phyloP scores from a whole-genome alignment of 2,888 invertebrate genomes.

The Chromoteleia sp. region DNA sequence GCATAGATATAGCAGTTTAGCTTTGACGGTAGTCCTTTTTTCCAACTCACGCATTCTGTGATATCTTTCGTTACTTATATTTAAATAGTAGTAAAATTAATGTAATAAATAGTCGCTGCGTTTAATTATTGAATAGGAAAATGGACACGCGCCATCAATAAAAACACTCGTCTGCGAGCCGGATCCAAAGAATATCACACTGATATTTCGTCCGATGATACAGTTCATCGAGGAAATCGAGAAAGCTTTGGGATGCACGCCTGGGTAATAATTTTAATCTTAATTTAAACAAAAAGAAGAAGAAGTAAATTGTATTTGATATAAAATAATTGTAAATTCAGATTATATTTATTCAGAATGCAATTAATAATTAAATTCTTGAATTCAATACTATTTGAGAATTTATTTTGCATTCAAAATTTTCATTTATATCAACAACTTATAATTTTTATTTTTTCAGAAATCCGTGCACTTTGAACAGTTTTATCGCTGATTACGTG shows the following conservation, averaged over 20 bases:
- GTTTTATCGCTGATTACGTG: constrained; percentile 94
- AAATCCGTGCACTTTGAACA: constrained; percentile 91
- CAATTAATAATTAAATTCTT: too few relatives aligned
- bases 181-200: constrained; percentile 90
- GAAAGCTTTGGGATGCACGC: constrained; percentile 86
- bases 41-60: too few relatives aligned
- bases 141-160: constrained; percentile 72
- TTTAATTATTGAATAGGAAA: constrained; percentile 72
- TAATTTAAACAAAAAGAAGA: too few relatives aligned
- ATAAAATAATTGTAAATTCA: constrained; percentile 8
- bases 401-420: too few relatives aligned
- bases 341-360: too few relatives aligned
- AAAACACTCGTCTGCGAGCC: constrained; percentile 91
- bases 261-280: constrained; percentile 84
- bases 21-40: constrained; percentile 75
- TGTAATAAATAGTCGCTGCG: neutral
- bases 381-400: too few relatives aligned
- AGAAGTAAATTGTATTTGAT: neutral
- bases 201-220: constrained; percentile 93
- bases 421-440: constrained; percentile 10
- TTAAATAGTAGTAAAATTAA: neutral
- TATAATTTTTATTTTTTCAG: constrained; percentile 78
- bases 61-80: too few relatives aligned
- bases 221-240: constrained; percentile 94
- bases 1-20: constrained; percentile 85